These are phyloP conservation scores for Eurystomus gularis DNA, from an alignment of 2,113 vertebrate species.

Conservation along the genomic window DNA sequence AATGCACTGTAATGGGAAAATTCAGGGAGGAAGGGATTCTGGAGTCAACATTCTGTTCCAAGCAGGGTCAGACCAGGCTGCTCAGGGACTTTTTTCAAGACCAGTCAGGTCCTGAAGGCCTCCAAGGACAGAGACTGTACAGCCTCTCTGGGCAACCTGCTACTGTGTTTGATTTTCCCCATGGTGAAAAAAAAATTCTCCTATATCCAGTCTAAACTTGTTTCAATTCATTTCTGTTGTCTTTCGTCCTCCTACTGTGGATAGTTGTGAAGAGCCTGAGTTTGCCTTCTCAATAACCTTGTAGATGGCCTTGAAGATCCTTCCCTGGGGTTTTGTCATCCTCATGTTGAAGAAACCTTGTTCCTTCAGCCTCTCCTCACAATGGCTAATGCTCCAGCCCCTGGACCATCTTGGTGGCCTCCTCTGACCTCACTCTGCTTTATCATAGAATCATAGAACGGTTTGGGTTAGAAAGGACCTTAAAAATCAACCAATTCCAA, in stretches of 20 bases:
- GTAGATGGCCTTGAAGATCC: background rate
- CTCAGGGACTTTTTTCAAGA: background rate
- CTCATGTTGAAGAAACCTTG: background rate
- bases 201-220: background rate
- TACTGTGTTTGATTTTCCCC: background rate
- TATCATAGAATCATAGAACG: no score
- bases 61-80: background rate
- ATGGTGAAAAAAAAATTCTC: background rate
- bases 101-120: background rate
- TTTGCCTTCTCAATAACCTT: background rate
- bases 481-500: no score
- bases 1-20: background rate
- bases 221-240: background rate
- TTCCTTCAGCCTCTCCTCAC: background rate
- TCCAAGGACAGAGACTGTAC: background rate
- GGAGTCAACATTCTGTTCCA: background rate
- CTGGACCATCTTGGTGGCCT: background rate
- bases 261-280: background rate
- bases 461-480: no score
- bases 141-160: background rate
- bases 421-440: background rate
- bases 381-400: background rate
- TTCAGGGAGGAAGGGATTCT: background rate
- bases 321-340: background rate
- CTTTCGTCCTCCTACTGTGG: fast-evolving